Conservation (phyloP, 2,888 invertebrate species). For the Mythimna vitellina region DNA sequence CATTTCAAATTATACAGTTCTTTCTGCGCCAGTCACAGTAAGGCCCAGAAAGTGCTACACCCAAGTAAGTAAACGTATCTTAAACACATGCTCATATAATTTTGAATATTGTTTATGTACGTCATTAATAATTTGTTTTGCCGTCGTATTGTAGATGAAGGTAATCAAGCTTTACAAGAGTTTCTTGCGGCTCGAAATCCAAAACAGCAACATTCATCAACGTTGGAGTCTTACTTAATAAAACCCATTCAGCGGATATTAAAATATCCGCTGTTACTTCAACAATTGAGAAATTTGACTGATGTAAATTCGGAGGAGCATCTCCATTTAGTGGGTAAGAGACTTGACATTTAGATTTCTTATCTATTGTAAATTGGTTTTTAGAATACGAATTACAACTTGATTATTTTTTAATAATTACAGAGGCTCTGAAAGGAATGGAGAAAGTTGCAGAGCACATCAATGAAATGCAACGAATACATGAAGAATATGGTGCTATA, state of each 20-base stretch:
- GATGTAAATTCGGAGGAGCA: conserved; percentile 98
- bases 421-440: conserved; percentile 99
- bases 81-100: conserved; percentile 3
- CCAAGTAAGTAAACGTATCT: conserved; percentile 93
- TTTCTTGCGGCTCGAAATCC: conserved; percentile 98
- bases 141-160: conserved; percentile 93
- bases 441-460: conserved; percentile 99
- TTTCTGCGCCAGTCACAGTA: conserved; percentile 99
- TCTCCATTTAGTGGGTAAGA: conserved; percentile 96
- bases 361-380: conserved; percentile 24
- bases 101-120: neutral
- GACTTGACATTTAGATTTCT: conserved; percentile 38
- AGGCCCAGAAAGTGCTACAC: conserved; percentile 99
- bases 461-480: conserved; percentile 99
- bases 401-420: conserved; percentile 18
- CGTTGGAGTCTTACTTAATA: conserved; percentile 99
- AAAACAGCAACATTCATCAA: conserved; percentile 98
- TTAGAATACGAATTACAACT: conserved; percentile 1
- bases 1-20: conserved; percentile 99
- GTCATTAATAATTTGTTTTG: conserved; percentile 22
- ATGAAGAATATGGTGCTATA: conserved; percentile 99
- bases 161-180: conserved; percentile 98
- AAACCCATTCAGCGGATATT: conserved; percentile 99
- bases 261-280: conserved; percentile 98
- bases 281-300: conserved; percentile 98